Evolutionary conservation across 1,140 invertebrate species (phyloP), one percentile per base, ranked within the genome.

Genomic region (Drosophila takahashii): DNA sequence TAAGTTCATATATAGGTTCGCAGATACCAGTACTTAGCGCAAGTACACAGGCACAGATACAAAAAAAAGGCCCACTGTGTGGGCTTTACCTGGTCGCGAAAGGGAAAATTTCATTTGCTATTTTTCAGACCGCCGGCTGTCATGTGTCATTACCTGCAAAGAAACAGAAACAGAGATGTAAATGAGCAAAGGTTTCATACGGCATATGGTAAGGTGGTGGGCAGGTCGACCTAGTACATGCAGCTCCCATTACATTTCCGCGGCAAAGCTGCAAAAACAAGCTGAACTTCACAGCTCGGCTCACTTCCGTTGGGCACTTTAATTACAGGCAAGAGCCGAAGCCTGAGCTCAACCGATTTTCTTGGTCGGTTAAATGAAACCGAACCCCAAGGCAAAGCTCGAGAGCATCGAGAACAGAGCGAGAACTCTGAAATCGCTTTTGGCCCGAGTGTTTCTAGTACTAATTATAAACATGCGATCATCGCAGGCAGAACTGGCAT

Each of bases 381-480:
- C 79, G 47, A 79, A 62, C 59, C 51, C 74, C 83, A 89, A 87
- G 83, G 83, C 72, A 79, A 85, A 62, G 75, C 65, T 59, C 70
- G 59, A 77, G 71, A 73, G 73, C 74, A 66, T 59, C 83, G 72
- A 61, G 44, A 57, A 47, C 41, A 34, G 34, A 51, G 48, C 45
- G 75, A 77, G 74, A 86, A 66, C 73, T 72, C 65, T 70, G 59
- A 83, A 86, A 72, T 86, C 75, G 83, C 81, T 83, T 83, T 83
- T 61, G 57, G 27, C 75, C 75, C 77, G 60, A 70, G 61, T 54
- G 57, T 78, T 76, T 65, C 41, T 64, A 51, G 61, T 29, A 80
- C 85, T 89, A 89, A 89, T 89, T 89, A 80, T 89, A 89, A 89
- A 78, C 77, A 89, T 89, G 84, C 77, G 77, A 84, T 89, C 84